A percentile compares a stretch with the other conserved stretches of the same genome.
These are phyloP conservation scores for Pseudorectes ferrugineus DNA, from an alignment of 2,113 vertebrate species.

Conservation along the genomic window DNA sequence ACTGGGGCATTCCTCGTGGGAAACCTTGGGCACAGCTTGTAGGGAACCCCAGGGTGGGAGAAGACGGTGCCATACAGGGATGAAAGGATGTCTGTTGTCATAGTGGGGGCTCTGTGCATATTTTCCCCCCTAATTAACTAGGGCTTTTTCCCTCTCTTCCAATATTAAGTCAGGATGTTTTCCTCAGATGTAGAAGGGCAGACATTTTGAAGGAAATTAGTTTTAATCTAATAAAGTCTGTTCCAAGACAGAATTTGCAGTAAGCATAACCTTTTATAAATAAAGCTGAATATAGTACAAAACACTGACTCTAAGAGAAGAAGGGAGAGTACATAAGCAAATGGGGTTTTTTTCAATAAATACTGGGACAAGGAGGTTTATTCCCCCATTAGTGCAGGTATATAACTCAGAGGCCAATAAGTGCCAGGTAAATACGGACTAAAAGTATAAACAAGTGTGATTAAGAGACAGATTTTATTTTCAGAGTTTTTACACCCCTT, in stretches of 20 bases:
- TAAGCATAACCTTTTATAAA: conserved; percentile 48
- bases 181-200: conserved; percentile 45
- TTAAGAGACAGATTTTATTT: background rate
- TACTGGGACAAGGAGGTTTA: background rate
- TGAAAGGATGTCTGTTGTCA: background rate
- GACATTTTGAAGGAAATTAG: conserved; percentile 52
- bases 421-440: background rate
- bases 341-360: background rate
- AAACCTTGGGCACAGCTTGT: rapidly evolving
- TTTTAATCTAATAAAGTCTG: conserved; percentile 60
- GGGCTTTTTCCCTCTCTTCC: background rate
- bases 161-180: conserved; percentile 61
- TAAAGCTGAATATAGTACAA: background rate
- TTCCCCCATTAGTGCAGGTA: background rate
- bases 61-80: rapidly evolving
- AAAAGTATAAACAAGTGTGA: background rate
- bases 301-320: background rate
- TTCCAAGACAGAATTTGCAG: conserved; percentile 49
- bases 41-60: rapidly evolving
- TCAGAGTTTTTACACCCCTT: background rate
- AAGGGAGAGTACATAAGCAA: background rate
- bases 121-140: background rate
- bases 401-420: background rate
- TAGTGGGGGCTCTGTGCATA: background rate
- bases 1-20: rapidly evolving